phyloP scores from a whole-genome alignment of 2,797 vertebrate genomes.

The Taenioides sp. region DNA sequence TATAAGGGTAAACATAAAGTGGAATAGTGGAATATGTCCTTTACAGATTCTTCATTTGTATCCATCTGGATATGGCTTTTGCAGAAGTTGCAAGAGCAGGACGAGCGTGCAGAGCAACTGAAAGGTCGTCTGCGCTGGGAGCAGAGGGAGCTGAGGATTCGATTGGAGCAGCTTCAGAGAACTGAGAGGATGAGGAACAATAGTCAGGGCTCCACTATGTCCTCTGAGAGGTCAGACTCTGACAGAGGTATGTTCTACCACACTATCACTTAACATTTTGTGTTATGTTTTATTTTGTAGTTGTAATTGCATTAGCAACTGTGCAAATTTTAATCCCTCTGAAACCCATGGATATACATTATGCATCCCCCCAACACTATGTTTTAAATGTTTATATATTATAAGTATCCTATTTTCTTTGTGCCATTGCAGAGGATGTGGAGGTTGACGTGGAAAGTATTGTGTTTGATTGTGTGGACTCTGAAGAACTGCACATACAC shows the following conservation, averaged over 20 bases:
- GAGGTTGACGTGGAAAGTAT: constrained; percentile 89
- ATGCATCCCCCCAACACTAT: no score
- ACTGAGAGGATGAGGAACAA: constrained; percentile 83
- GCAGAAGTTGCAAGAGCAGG: constrained; percentile 92
- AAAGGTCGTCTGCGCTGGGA: constrained; percentile 85
- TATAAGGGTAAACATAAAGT: constrained; percentile 82
- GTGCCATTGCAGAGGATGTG: constrained; percentile 81
- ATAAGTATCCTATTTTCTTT: neutral
- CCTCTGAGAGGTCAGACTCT: constrained; percentile 88
- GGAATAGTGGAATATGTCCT: no score
- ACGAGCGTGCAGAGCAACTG: constrained; percentile 78
- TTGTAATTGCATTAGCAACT: no score
- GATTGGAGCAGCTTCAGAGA: constrained; percentile 83
- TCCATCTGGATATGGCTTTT: neutral
- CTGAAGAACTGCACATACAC: constrained; percentile 76
- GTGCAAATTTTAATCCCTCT: no score
- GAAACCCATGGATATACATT: no score
- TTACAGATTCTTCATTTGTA: neutral
- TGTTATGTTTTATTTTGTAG: no score
- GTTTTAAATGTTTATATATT: no score
- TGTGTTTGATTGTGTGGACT: constrained; percentile 79
- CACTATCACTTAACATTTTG: no score
- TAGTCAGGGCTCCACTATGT: constrained; percentile 88
- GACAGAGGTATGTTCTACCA: constrained; percentile 81
- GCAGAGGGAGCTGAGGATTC: constrained; percentile 83